These are phyloP conservation scores for Syngnathus rostellatus DNA, from an alignment of 2,797 vertebrate species.

Conservation along the genomic window DNA sequence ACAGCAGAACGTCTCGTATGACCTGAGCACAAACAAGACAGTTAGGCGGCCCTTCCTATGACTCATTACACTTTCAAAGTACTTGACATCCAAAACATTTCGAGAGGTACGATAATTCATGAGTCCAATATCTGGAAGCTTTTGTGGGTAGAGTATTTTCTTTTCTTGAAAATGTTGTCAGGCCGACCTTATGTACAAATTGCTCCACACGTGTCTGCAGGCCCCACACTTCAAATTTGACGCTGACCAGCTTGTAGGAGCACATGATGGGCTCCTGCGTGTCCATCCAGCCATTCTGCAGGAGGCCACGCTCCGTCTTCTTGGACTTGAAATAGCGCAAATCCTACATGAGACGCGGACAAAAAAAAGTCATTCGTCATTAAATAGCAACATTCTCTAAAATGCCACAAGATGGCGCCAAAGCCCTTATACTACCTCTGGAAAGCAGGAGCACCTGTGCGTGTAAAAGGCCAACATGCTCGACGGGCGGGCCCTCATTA, in stretches of 20 bases:
- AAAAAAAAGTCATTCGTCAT: neutral
- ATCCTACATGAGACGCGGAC: slow-evolving; percentile 53
- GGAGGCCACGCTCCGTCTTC: slow-evolving; percentile 71
- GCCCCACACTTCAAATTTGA: slow-evolving; percentile 85
- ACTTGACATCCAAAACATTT: neutral
- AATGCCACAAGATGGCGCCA: too few species aligned
- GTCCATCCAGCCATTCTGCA: slow-evolving; percentile 75
- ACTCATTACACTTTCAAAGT: neutral
- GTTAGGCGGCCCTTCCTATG: neutral
- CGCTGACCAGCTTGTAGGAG: slow-evolving; percentile 80
- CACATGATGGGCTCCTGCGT: slow-evolving; percentile 76
- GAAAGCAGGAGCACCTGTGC: slow-evolving; percentile 17
- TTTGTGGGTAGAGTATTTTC: neutral
- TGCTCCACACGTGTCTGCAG: slow-evolving; percentile 81
- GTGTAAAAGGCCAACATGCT: slow-evolving; percentile 5
- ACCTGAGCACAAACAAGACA: slow-evolving; percentile 34
- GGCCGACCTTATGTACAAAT: slow-evolving; percentile 78
- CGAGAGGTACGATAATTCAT: neutral
- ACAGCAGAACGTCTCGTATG: slow-evolving; percentile 73
- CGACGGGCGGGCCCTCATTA: slow-evolving; percentile 18
- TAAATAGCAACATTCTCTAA: neutral
- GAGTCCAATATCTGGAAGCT: neutral
- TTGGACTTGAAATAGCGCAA: slow-evolving; percentile 70
- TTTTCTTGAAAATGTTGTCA: neutral
- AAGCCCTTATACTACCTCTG: too few species aligned